These are phyloP conservation scores for Anthoscopus minutus DNA, from an alignment of 2,113 vertebrate species.

Conservation along the genomic window DNA sequence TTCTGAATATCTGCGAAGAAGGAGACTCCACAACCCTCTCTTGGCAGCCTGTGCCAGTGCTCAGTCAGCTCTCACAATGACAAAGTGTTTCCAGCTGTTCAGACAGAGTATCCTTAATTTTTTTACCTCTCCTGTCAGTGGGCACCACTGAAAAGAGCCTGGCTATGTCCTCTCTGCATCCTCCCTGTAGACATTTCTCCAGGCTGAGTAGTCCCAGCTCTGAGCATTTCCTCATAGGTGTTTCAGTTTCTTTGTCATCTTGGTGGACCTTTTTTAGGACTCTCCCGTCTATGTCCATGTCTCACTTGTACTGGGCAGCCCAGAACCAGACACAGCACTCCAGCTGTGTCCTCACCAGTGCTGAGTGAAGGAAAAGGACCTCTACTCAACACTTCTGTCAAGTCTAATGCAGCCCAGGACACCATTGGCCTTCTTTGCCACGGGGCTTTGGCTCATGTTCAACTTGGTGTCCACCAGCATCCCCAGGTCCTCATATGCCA, in stretches of 20 bases:
- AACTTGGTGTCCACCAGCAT: not conserved
- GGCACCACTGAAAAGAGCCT: not conserved
- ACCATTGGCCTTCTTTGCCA: rapidly evolving
- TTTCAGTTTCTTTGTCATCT: not conserved
- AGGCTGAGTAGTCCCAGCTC: not conserved
- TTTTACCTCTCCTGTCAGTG: not conserved
- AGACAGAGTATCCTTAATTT: not conserved
- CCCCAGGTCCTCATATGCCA: not conserved
- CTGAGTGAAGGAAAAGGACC: not conserved
- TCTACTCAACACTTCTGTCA: not conserved
- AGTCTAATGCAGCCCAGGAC: not conserved
- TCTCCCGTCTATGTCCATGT: not conserved
- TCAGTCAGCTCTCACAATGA: not conserved
- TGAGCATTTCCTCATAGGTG: not conserved
- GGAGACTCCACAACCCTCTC: not conserved
- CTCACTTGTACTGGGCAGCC: not conserved
- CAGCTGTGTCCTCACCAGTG: not conserved
- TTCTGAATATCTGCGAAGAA: not conserved
- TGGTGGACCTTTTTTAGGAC: not conserved
- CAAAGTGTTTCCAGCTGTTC: not conserved
- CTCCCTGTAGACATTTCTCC: not conserved
- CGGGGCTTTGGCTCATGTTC: not conserved
- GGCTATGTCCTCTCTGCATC: not conserved
- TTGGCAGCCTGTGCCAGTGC: not conserved
- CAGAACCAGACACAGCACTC: not conserved